Conservation (phyloP, 2,888 invertebrate species). For the Argynnis bischoffii region DNA sequence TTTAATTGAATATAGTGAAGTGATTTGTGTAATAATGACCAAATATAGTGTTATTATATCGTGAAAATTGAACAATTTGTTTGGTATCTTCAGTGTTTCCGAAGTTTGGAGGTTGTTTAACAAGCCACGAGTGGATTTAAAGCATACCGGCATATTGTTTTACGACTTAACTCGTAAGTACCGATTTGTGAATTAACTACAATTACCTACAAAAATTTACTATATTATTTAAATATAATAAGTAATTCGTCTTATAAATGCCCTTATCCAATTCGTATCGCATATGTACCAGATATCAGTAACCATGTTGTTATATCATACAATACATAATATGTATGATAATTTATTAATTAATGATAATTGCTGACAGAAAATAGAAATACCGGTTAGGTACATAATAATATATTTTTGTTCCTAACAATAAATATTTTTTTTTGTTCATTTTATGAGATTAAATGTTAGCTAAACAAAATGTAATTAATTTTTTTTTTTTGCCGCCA, state of each 20-base stretch:
- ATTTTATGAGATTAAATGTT: too few relatives aligned
- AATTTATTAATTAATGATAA: not conserved
- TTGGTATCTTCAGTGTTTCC: constrained; percentile 43
- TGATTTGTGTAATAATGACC: constrained; percentile 57
- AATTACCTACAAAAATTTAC: not conserved
- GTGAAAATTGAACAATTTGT: constrained; percentile 50
- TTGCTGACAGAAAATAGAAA: constrained; percentile 1
- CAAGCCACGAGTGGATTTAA: constrained; percentile 58
- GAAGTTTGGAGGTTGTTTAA: constrained; percentile 40
- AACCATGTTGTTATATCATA: too few relatives aligned
- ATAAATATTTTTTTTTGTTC: too few relatives aligned
- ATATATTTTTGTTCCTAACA: too few relatives aligned
- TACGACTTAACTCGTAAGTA: constrained; percentile 49
- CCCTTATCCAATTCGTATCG: too few relatives aligned
- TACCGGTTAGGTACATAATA: too few relatives aligned
- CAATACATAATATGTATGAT: not conserved
- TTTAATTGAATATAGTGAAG: constrained; percentile 49
- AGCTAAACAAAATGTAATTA: too few relatives aligned
- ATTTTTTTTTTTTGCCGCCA: too few relatives aligned
- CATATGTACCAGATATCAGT: not conserved
- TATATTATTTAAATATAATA: too few relatives aligned
- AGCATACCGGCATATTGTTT: constrained; percentile 55
- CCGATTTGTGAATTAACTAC: constrained; percentile 13
- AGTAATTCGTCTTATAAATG: too few relatives aligned
- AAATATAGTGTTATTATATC: constrained; percentile 53